Evolutionary conservation across 2,113 vertebrate species (phyloP), one percentile per base, ranked within the genome.

Genomic region (Caranx melampygus): DNA sequence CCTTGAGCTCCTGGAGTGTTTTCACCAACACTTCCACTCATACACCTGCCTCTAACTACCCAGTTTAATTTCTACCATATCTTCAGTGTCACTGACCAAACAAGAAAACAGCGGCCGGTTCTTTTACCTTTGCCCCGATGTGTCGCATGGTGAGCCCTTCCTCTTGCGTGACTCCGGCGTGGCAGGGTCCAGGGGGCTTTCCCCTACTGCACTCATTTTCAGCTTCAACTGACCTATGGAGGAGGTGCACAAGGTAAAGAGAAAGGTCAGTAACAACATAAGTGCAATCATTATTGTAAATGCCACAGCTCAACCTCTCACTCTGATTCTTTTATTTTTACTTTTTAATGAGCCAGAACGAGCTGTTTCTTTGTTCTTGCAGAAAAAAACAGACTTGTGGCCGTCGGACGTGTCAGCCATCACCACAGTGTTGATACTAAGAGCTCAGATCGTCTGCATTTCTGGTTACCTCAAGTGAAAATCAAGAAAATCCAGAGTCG

Each of bases 201-300:
- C 97, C 94, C 97, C 97, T 18, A 97, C 95, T 91, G 96, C 95
- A 92, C 97, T 99, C 97, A 99, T 99, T 92, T 94, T 96, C 94
- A 96, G 92, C 92, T 96, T 94, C 83, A 93, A 95, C 93, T 95
- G 94, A 96, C 95, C 97, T 98, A 86, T 0, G 10, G 60, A 45
- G 34, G 59, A 71, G 21, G 33, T 47, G 33, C 4, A 54, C 21
- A 67, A 0, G 6, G 49, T 3, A 13, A 51, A 49, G 26, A 14
- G 1, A 59, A 64, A 51, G 14, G 15, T 61, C 47, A 49, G 3
- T 20, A 33, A 70, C 6, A 26, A 47, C 44, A 26, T 18, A 3
- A n/a, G 2, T 1, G 55, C 0, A 47, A 12, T 10, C 16, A 40
- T 60, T 20, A 40, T 35, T 8, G 37, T 63, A 20, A 60, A 44